Conservation (phyloP, 1,140 invertebrate genomes). For the Drosophila mayri region DNA sequence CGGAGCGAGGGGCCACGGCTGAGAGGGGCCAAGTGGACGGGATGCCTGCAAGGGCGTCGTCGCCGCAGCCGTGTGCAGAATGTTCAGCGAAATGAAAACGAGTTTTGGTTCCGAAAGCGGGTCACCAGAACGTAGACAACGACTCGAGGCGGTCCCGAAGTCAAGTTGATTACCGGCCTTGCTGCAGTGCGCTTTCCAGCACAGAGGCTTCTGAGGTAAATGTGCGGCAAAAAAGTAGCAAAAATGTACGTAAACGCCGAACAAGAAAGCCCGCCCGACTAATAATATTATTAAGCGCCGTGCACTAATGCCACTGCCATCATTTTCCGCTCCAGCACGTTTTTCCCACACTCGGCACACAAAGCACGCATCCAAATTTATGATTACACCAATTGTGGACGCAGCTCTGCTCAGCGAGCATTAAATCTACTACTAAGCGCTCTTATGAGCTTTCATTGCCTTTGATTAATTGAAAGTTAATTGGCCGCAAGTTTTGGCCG, state of each 20-base stretch:
- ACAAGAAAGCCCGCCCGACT: conserved; percentile 23
- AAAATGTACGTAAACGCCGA: conserved; percentile 23
- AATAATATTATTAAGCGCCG: conserved; percentile 61
- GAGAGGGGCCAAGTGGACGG: conserved; percentile 10
- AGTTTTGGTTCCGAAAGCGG: conserved; percentile 69
- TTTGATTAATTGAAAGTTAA: conserved; percentile 80
- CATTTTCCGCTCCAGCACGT: conserved; percentile 71
- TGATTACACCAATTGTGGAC: conserved; percentile 63
- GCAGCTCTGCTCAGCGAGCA: conserved; percentile 46
- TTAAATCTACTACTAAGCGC: conserved; percentile 51
- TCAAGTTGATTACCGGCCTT: conserved; percentile 65
- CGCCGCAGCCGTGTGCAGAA: conserved; percentile 53
- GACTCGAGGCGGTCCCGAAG: conserved; percentile 40
- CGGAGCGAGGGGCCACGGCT: conserved; percentile 16
- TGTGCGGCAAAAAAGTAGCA: conserved; percentile 10
- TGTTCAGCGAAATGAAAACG: conserved; percentile 74
- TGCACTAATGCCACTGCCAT: conserved; percentile 39
- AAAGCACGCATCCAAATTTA: conserved; percentile 61
- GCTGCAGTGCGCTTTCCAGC: conserved; percentile 60
- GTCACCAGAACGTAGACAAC: conserved; percentile 72
- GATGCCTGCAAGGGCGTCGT: conserved; percentile 63
- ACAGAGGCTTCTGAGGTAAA: neutral
- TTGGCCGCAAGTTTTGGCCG: conserved; percentile 60
- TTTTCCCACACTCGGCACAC: conserved; percentile 69
- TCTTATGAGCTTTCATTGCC: conserved; percentile 44